A percentile compares a stretch with the other conserved stretches of the same genome.
Conservation (phyloP, 2,113 vertebrate species). For the Nothocercus julius region DNA sequence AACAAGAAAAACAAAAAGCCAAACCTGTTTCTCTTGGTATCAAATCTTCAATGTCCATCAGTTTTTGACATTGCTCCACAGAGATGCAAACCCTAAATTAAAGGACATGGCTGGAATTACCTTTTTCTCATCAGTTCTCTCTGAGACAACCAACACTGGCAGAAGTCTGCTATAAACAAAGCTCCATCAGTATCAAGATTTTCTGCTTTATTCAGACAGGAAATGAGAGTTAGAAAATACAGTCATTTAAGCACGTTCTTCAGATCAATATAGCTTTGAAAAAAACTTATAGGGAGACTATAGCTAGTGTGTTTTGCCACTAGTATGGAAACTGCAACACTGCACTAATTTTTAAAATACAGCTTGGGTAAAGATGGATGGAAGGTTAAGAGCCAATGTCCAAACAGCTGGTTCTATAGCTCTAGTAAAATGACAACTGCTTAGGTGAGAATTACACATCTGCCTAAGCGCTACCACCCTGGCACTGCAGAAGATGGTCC, state of each 20-base stretch:
- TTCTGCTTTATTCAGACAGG: background rate
- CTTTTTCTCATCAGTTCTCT: background rate
- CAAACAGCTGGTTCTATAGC: background rate
- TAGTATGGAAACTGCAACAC: accelerated
- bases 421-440: background rate
- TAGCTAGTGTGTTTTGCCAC: background rate
- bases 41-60: background rate
- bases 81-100: background rate
- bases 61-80: background rate
- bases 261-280: background rate
- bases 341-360: background rate
- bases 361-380: background rate
- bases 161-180: background rate
- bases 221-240: background rate
- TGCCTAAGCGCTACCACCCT: background rate
- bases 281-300: background rate
- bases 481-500: background rate
- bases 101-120: accelerated
- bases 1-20: background rate
- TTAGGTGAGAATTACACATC: background rate
- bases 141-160: background rate
- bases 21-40: background rate
- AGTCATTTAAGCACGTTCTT: background rate
- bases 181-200: background rate
- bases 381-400: background rate